Percentiles rank a stretch among this genome's conserved stretches.
phyloP scores from a whole-genome alignment of 2,888 invertebrate genomes.

The Napeogenes sylphis region DNA sequence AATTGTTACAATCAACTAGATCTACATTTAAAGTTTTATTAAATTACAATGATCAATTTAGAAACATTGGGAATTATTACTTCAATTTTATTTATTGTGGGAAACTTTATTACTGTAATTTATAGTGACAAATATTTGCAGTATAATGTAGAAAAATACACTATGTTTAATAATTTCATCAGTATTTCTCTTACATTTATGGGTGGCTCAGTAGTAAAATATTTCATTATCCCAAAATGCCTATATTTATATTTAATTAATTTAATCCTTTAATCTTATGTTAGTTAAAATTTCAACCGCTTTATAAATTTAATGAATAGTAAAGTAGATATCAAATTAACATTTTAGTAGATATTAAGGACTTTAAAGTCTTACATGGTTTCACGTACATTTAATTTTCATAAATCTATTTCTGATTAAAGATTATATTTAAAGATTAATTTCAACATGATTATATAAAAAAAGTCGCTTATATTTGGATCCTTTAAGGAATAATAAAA shows the following conservation, averaged over 20 bases:
- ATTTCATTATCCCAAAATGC: conserved; percentile 15
- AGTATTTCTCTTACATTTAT: no score
- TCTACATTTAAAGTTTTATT: background rate
- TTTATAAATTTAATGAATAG: conserved; percentile 20
- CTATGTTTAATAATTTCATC: no score
- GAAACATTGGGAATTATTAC: no score
- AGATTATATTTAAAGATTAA: conserved; percentile 1
- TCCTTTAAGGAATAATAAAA: background rate
- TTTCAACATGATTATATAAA: background rate
- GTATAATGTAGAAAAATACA: no score
- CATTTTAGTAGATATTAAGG: conserved; percentile 12
- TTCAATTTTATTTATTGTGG: no score
- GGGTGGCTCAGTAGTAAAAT: no score
- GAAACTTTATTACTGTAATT: no score
- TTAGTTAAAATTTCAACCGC: background rate
- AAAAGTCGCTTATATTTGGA: background rate
- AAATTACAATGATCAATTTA: background rate
- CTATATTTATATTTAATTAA: conserved; percentile 2
- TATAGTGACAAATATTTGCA: no score
- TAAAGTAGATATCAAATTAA: conserved; percentile 3
- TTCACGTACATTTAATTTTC: no score
- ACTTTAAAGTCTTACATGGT: no score
- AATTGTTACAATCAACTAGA: conserved; percentile 3
- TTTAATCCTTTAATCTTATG: no score
- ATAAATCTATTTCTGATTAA: background rate